Percentiles rank a stretch among this genome's conserved stretches.
phyloP scores from a whole-genome alignment of 2,113 vertebrate genomes.

The Eulemur macaco region DNA sequence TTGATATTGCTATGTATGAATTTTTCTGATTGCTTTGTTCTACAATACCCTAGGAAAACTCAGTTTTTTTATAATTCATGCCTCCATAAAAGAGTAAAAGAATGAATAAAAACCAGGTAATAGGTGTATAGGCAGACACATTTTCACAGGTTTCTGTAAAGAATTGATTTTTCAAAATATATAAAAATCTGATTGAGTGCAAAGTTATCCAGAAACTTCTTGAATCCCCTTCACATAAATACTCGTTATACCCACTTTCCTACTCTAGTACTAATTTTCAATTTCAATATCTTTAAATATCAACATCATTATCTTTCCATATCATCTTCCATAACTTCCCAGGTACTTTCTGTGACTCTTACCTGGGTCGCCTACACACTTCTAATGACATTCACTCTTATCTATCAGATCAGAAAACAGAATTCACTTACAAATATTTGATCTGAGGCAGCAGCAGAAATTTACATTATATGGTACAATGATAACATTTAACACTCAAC shows the following conservation, averaged over 20 bases:
- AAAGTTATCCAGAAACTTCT: constrained; percentile 29
- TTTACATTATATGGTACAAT: background rate
- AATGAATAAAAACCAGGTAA: background rate
- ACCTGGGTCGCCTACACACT: background rate
- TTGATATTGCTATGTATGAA: background rate
- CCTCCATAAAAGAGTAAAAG: background rate
- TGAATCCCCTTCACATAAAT: background rate
- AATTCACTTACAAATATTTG: constrained; percentile 48
- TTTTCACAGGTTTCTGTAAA: background rate
- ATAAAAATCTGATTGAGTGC: background rate
- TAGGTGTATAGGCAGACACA: background rate
- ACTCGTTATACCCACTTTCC: background rate
- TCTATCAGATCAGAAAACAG: constrained; percentile 28
- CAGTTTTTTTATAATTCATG: background rate
- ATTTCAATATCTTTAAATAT: background rate
- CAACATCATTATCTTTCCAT: background rate
- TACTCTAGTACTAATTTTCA: background rate
- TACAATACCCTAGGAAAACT: background rate
- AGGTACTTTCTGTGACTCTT: background rate
- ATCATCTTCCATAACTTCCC: background rate
- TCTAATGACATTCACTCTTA: background rate
- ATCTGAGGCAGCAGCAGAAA: constrained; percentile 7
- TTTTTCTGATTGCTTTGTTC: constrained; percentile 35
- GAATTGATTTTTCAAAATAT: background rate
- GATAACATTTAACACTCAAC: background rate